A percentile compares a stretch with the other conserved stretches of the same genome.
phyloP scores from a whole-genome alignment of 2,888 invertebrate species.

The Melanotus villosus region DNA sequence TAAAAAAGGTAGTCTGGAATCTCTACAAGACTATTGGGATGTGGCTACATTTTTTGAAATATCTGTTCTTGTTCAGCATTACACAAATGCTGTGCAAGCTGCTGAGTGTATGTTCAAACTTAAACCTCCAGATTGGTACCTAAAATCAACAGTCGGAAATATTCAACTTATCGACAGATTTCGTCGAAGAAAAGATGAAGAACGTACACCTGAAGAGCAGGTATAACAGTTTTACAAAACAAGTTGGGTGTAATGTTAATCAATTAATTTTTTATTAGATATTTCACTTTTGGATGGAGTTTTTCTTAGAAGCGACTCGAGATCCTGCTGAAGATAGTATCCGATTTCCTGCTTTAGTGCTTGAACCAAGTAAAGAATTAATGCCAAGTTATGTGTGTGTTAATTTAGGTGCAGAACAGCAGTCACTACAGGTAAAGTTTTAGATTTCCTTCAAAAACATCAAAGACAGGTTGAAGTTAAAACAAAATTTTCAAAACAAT shows the following conservation, averaged over 20 bases:
- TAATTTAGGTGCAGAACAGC: conserved; percentile 94
- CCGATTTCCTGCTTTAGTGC: conserved; percentile 90
- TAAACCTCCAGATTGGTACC: conserved; percentile 93
- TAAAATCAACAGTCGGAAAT: conserved; percentile 97
- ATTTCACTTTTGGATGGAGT: conserved; percentile 99
- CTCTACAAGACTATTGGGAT: conserved; percentile 98
- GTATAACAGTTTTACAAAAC: no score
- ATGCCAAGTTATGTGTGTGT: conserved; percentile 98
- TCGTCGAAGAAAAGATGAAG: conserved; percentile 85
- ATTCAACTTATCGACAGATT: conserved; percentile 94
- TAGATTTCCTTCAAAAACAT: no score
- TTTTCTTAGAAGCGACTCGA: conserved; percentile 95
- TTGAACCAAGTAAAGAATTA: conserved; percentile 93
- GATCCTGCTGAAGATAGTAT: conserved; percentile 85
- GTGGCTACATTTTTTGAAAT: conserved; percentile 99
- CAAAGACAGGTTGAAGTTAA: no score
- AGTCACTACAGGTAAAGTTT: conserved; percentile 84
- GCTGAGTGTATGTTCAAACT: conserved; percentile 94
- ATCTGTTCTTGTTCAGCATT: conserved; percentile 97
- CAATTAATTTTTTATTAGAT: no score
- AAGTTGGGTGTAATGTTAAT: no score
- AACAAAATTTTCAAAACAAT: no score
- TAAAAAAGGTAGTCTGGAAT: conserved; percentile 94
- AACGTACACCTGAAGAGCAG: conserved; percentile 85
- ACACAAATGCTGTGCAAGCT: conserved; percentile 96